Evolutionary conservation across 2,113 vertebrate species (phyloP).

Genomic region (Takifugu bimaculatus): DNA sequence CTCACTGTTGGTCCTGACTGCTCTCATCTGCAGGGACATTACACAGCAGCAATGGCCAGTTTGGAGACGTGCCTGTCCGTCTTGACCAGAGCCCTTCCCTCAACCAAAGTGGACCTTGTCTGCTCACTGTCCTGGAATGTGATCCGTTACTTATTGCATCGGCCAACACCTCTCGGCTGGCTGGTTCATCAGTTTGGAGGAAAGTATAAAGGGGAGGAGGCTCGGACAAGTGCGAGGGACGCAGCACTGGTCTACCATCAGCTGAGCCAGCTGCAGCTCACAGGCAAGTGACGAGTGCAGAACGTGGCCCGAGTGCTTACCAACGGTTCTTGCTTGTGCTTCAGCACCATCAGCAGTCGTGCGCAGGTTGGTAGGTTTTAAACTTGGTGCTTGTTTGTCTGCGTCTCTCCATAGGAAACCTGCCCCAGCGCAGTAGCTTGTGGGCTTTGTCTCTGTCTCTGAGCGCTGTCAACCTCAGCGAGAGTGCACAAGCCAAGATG

Average conservation of each 20-base stretch:
- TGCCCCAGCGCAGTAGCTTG: slow-evolving; percentile 81
- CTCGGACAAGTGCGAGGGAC: slow-evolving; percentile 85
- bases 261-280: slow-evolving; percentile 93
- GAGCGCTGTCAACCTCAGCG: slow-evolving; percentile 90
- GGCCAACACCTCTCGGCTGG: slow-evolving; percentile 88
- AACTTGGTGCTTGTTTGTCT: not conserved
- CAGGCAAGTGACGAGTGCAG: slow-evolving; percentile 72
- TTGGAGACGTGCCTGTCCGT: slow-evolving; percentile 88
- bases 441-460: slow-evolving; percentile 88
- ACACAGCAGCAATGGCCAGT: slow-evolving; percentile 82
- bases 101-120: slow-evolving; percentile 84
- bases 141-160: slow-evolving; percentile 92
- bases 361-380: too few relatives aligned
- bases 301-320: not conserved
- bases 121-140: slow-evolving; percentile 95
- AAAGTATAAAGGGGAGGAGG: slow-evolving; percentile 89
- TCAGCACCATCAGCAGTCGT: too few relatives aligned
- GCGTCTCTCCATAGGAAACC: slow-evolving; percentile 77
- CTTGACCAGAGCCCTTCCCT: slow-evolving; percentile 84
- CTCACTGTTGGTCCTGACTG: not conserved
- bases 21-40: slow-evolving; percentile 79
- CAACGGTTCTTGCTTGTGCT: not conserved
- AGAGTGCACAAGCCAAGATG: slow-evolving; percentile 91
- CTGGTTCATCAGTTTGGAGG: slow-evolving; percentile 86
- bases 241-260: slow-evolving; percentile 90